These are phyloP conservation scores for Dallia pectoralis DNA, from an alignment of 2,797 vertebrate species.

Conservation along the genomic window DNA sequence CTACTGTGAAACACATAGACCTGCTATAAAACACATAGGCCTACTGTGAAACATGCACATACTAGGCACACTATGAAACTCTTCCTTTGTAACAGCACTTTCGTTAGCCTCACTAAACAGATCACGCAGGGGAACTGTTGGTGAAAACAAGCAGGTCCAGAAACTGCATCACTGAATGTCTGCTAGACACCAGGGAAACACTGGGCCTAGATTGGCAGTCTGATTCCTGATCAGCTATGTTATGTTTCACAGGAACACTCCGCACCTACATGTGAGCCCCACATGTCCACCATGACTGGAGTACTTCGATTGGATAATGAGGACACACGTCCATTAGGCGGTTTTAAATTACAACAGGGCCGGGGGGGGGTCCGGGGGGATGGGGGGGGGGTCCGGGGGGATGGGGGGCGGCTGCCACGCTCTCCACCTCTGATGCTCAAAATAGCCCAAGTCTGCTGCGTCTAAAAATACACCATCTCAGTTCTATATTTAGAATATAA, in stretches of 20 bases:
- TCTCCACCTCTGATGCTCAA: not conserved
- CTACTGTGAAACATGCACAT: too few species aligned
- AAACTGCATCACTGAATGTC: not conserved
- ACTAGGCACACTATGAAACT: too few species aligned
- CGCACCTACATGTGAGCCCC: not conserved
- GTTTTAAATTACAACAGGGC: not conserved
- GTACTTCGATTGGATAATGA: not conserved
- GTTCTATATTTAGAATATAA: too few species aligned
- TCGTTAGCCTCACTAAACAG: not conserved
- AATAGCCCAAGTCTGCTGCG: not conserved
- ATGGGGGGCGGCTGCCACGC: not conserved
- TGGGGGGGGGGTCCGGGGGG: not conserved
- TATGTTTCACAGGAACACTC: not conserved
- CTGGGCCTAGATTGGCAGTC: too few species aligned
- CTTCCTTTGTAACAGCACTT: not conserved
- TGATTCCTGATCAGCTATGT: not conserved
- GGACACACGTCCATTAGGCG: not conserved
- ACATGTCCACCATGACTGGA: not conserved
- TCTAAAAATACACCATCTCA: not conserved
- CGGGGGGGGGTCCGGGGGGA: not conserved
- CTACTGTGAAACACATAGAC: too few species aligned
- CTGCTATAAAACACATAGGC: too few species aligned
- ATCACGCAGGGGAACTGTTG: not conserved
- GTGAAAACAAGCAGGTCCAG: not conserved
- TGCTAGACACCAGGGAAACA: not conserved